Base-by-base conservation (phyloP, 1,140 invertebrate species). In the Drosophila burlai region DNA sequence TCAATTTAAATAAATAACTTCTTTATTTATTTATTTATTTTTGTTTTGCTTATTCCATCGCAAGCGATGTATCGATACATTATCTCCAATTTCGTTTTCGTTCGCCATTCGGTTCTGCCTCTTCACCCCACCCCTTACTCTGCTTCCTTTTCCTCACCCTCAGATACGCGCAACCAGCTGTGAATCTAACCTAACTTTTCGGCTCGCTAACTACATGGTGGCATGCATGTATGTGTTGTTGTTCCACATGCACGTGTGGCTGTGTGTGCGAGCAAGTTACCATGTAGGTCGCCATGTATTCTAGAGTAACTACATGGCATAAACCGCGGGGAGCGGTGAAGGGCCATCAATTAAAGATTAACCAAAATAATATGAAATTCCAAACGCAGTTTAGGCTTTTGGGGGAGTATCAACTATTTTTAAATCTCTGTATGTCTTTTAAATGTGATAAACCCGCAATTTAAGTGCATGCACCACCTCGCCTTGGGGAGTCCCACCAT, bases 201-300 rank as follows among this genome's bases (percentile, higher is more conserved):
- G 45, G 65, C 61, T 61, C 54, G 46, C 45, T 65, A 71, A 81
- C 76, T 85, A 85, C 82, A 85, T 85, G 82, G 72, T 62, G 40
- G 52, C 68, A 15, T 73, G 55, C 26, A 61, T 43, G 62, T 69
- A 40, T 81, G 68, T 71, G 67, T 69, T 71, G 67, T 71, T 71
- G 67, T 52, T 46, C 13, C 47, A 42, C 67, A 68, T 67, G 64
- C 49, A 55, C 57, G 42, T 61, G 66, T 45, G 24, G 42, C 36
- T 21, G 40, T 46, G 50, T 66, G 42, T 81, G 67, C 50, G 31
- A 55, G 50, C 52, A 42, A 42, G 16, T 60, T 15, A 15, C 43
- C 82, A 85, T 85, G 82, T 85, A 86, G 82, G 38, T 24, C 21
- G 46, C 54, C 83, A 85, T 85, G 82, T 85, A 85, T 58, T 40